Evolutionary conservation across 2,888 invertebrate species (phyloP).

Genomic region (Coelogynopora nodosa): DNA sequence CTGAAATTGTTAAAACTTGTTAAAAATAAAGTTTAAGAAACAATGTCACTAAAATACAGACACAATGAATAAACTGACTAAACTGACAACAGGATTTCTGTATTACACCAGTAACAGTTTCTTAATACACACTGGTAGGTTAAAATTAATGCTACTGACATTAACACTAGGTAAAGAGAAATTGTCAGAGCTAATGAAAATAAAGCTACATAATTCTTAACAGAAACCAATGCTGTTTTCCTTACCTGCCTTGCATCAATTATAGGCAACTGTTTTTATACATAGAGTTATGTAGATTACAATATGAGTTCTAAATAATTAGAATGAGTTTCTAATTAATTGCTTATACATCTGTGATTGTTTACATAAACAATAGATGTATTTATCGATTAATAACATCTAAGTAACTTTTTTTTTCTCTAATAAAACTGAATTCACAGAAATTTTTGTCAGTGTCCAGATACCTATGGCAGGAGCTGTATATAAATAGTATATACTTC

Average conservation of each 20-base stretch:
- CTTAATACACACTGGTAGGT: not conserved
- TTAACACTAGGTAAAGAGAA: not conserved
- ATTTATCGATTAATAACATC: not conserved
- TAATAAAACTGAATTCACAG: not conserved
- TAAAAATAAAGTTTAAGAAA: not conserved
- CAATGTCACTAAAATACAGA: not conserved
- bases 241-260: not conserved
- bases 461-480: not conserved
- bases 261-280: not conserved
- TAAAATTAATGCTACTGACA: not conserved
- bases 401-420: not conserved
- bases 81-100: not conserved
- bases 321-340: not conserved
- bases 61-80: not conserved
- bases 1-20: not conserved
- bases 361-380: not conserved
- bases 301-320: not conserved
- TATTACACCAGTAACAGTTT: not conserved
- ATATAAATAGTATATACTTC: too few species aligned
- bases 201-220: not conserved
- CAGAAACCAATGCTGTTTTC: not conserved
- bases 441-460: not conserved
- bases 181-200: not conserved
- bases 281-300: not conserved
- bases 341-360: not conserved